Evolutionary conservation across 35 echinoderm and acorn worm genomes (phyloP), one percentile per base, ranked within the genome.

Genomic region (Ophioderma brevispina): DNA sequence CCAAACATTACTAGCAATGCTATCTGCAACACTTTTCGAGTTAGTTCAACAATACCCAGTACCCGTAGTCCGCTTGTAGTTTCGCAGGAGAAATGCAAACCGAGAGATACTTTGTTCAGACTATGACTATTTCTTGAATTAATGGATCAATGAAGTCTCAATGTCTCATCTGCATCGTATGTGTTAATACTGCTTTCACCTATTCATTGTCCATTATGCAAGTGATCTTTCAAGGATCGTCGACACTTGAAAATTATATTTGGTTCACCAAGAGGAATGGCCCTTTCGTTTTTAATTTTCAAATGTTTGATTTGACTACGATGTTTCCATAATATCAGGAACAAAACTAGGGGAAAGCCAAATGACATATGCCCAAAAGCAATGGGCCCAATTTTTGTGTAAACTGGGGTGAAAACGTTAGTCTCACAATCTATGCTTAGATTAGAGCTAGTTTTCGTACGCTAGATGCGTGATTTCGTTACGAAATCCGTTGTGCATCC

Each of bases 31-130:
- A 91, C 38, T 39, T 91, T 91, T n/a, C 89, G 80, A 13, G 40
- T 25, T 25, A 91, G 89, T 49, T 91, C 89, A 39, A 91, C 41
- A 2, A 91, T 84, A 49, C 89, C 89, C 89, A 91, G 41, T 84
- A 91, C 89, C 89, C 84, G 64, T 77, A 91, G 18, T 78, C 43
- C 31, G 56, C 36, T 85, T 91, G 75, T 91, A 91, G 63, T 91
- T 91, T 79, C 85, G 81, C 33, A 37, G 43, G 1, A 91, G 40
- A 46, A 91, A 91, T 31, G 34, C 13, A 8, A 87, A 35, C 85
- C 85, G 19, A 37, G 13, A 21, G 85, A n/a, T n/a, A n/a, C n/a
- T n/a, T n/a, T n/a, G n/a, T n/a, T n/a, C n/a, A n/a, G n/a, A n/a
- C n/a, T n/a, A n/a, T n/a, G n/a, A n/a, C n/a, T n/a, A n/a, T n/a